Evolutionary conservation across 2,888 invertebrate species (phyloP), one percentile per base, ranked within the genome.

Genomic region (Aproaerema taeniolella): DNA sequence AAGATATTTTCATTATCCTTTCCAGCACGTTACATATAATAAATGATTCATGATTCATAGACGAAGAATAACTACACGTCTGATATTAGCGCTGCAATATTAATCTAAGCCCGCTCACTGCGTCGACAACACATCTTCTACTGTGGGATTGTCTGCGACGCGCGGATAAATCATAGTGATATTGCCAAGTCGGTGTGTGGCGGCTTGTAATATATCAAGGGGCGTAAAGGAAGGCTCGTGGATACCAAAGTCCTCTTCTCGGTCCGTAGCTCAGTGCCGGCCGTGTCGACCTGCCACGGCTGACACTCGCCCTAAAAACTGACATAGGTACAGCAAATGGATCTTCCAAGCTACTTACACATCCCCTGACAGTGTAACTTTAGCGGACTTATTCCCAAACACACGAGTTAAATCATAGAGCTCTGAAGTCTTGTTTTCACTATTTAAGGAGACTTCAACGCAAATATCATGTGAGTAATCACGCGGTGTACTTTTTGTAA

Each of bases 121-220:
- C 53, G 62, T 58, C 57, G 61, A 60, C 64, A 65, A 64, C 66
- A 65, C 64, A 62, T 69, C 68, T 67, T 55, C 55, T 61, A 55
- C 50, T 61, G 55, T 60, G 60, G 65, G 61, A 41, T 41, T 38
- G 38, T 67, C 58, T 62, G 52, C 50, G 67, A 64, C 65, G 52
- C 46, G 49, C 45, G 64, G 55, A 75, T 76, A 74, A 76, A 79
- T 77, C 74, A 72, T 68, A 63, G 67, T 61, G 55, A 70, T 76
- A 73, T 77, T 74, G 72, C 69, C 55, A 63, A 75, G 71, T 74
- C 72, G 66, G 67, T 60, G 62, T 68, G 61, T 60, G 61, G 64
- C 54, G 51, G 63, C 47, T 59, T 49, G 63, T 71, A 72, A 76
- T 78, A 76, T 71, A 74, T 78, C 75, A 78, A 67, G 60, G 50